Conservation (phyloP, 2,113 vertebrate species). For the Lethenteron camtschaticum region DNA sequence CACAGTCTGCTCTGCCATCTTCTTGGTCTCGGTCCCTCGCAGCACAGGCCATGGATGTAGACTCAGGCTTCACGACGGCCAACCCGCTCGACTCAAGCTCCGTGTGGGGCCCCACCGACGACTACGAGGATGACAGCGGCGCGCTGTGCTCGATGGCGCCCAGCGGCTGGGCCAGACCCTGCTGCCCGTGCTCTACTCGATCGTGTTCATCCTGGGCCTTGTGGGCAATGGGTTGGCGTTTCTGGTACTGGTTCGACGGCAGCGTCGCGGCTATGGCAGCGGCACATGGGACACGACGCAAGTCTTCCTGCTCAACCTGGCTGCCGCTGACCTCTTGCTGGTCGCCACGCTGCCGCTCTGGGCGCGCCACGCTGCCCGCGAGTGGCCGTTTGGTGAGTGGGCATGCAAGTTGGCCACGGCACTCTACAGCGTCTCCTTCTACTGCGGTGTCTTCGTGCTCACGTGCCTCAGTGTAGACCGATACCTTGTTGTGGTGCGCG, state of each 20-base stretch:
- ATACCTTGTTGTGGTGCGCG: constrained; percentile 39
- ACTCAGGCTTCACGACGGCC: too few relatives aligned
- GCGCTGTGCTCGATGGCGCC: neutral
- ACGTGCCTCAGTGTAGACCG: constrained; percentile 66
- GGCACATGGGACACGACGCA: constrained; percentile 28
- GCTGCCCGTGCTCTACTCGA: constrained; percentile 23
- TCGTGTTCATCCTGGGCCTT: constrained; percentile 41
- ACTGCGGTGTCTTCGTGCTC: constrained; percentile 46
- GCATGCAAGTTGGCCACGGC: constrained; percentile 46
- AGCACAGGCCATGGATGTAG: too few relatives aligned
- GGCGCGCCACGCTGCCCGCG: constrained; percentile 20
- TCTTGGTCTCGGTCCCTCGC: too few relatives aligned
- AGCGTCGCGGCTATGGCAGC: constrained; percentile 12
- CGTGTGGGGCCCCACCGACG: too few relatives aligned
- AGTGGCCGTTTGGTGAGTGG: constrained; percentile 40
- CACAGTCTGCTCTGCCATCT: too few relatives aligned
- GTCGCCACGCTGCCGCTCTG: constrained; percentile 44
- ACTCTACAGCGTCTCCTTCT: constrained; percentile 47
- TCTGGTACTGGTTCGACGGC: constrained; percentile 30
- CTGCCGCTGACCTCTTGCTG: constrained; percentile 48
- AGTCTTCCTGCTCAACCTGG: constrained; percentile 51
- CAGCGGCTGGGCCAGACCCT: constrained; percentile 15
- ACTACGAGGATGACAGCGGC: too few relatives aligned
- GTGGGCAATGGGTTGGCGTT: constrained; percentile 52
- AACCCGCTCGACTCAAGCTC: too few relatives aligned